A percentile compares a stretch with the other conserved stretches of the same genome.
These are phyloP conservation scores for Astur gentilis DNA, from an alignment of 2,113 vertebrate species.

Conservation along the genomic window DNA sequence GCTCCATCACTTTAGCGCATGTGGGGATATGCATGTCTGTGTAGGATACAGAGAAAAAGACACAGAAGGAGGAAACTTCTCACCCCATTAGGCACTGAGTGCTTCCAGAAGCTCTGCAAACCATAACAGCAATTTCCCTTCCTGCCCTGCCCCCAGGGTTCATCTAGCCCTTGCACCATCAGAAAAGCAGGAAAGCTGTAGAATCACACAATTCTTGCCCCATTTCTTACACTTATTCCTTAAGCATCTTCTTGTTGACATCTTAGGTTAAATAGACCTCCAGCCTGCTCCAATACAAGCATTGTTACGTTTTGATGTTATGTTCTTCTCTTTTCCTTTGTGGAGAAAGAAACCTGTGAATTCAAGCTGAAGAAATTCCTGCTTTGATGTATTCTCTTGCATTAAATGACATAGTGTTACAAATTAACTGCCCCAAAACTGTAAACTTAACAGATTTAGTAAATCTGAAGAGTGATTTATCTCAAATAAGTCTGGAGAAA, in stretches of 20 bases:
- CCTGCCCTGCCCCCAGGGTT: conserved; percentile 4
- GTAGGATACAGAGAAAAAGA: background rate
- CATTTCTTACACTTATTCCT: background rate
- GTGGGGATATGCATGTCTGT: background rate
- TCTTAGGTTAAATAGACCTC: background rate
- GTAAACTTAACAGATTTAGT: background rate
- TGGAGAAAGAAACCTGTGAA: background rate
- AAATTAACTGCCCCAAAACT: background rate
- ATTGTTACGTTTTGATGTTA: background rate
- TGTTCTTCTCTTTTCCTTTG: background rate
- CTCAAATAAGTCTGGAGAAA: background rate
- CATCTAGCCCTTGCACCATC: background rate
- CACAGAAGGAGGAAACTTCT: conserved; percentile 50
- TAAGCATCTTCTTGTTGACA: background rate
- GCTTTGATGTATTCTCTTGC: background rate
- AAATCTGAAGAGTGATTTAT: background rate
- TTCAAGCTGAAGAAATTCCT: background rate
- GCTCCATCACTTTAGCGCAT: background rate
- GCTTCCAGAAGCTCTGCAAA: conserved; percentile 61
- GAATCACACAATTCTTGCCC: background rate
- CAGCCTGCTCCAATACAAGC: background rate
- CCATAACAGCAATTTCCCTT: conserved; percentile 30
- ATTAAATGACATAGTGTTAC: background rate
- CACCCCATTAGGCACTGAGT: conserved; percentile 60
- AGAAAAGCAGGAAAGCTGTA: background rate